Base-by-base conservation (phyloP, 1,140 invertebrate genomes). In the Drosophila suzukii region DNA sequence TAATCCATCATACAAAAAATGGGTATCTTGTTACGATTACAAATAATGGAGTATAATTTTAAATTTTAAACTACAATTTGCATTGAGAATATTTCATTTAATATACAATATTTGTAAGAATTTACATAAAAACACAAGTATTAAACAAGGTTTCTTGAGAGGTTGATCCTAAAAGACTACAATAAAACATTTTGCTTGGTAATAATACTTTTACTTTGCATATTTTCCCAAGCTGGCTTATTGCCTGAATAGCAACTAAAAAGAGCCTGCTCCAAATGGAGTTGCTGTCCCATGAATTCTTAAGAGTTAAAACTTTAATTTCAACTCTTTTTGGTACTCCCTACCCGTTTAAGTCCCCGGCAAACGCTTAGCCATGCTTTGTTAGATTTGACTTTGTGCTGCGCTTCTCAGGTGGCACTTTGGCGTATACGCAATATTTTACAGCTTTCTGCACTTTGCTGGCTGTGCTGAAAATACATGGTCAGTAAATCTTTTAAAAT, bases 401-500 rank as follows among this genome's bases (percentile, higher is more conserved):
- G 51, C 43, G 58, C 77, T 75, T 76, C 77, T 65, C 79, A 78
- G 70, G 61, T 83, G 75, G 60, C 67, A 53, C 59, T 59, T 44
- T 67, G 67, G 55, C 76, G 78, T 75, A 78, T 86, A 86, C 74
- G 79, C 75, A 89, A 88, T 88, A 83, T 83, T 79, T 88, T 83
- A 83, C 75, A 89, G 60, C 76, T 86, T 82, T 86, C 88, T 88
- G 79, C 83, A 86, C 83, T 89, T 83, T 86, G 57, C 60, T 72
- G 78, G 82, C 65, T 66, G 65, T 66, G 73, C 68, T 75, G 57
- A 51, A 75, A 59, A 53, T 75, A 67, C 80, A 83, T 89, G 84
- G 83, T 88, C 83, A 88, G 75, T 88, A 88, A 88, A 88, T 88
- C 83, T 89, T 83, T 79, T 76, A 83, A 83, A 88, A 89, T 88